Percentiles rank a stretch among this genome's conserved stretches.
Conservation (phyloP, 2,888 invertebrate genomes). For the Notodonta ziczac region DNA sequence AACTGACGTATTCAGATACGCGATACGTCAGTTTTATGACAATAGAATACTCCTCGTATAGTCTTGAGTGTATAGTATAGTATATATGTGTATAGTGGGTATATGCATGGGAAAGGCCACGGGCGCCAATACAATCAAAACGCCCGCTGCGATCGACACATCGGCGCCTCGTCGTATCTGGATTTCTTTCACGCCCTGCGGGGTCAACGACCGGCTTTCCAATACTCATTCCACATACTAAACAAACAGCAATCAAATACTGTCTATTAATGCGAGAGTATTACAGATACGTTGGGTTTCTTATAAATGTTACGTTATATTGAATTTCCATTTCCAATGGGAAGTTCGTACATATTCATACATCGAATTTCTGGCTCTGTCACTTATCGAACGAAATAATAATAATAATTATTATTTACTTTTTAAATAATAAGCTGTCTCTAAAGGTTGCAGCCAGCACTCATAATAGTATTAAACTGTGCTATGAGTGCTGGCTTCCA, state of each 20-base stretch:
- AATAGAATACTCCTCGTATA: too few species aligned
- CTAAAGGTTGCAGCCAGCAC: too few species aligned
- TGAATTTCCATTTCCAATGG: not conserved
- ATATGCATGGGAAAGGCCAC: not conserved
- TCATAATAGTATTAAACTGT: too few species aligned
- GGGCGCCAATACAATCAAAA: constrained; percentile 4
- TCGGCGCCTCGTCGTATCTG: constrained; percentile 36
- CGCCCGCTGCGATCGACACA: constrained; percentile 45
- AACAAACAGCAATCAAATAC: constrained; percentile 6
- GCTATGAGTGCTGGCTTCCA: too few species aligned
- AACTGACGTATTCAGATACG: too few species aligned
- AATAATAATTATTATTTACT: too few species aligned
- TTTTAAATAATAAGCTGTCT: too few species aligned
- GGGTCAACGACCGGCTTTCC: constrained; percentile 3
- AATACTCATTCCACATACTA: constrained; percentile 5
- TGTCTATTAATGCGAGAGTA: not conserved
- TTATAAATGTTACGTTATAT: not conserved
- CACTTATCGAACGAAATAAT: too few species aligned
- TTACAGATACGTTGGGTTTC: not conserved
- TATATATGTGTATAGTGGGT: too few species aligned
- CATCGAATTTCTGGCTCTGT: too few species aligned
- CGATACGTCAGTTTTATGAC: too few species aligned
- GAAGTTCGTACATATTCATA: not conserved
- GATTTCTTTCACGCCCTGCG: constrained; percentile 28
- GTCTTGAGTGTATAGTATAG: too few species aligned